These are phyloP conservation scores for Pomatorhinus ruficollis DNA, from an alignment of 2,113 vertebrate species.

Conservation along the genomic window DNA sequence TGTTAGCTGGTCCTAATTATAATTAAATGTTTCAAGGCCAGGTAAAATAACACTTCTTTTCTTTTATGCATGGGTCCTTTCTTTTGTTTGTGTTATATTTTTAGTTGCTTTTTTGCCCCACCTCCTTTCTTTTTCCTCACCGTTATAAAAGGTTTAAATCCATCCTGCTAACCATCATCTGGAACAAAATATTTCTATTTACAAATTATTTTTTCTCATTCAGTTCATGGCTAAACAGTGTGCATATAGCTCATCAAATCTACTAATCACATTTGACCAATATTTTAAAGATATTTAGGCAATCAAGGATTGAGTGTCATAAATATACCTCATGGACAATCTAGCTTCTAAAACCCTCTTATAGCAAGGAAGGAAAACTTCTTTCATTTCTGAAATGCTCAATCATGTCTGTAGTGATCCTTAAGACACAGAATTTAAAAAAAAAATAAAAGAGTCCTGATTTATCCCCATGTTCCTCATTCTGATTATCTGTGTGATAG, in stretches of 20 bases:
- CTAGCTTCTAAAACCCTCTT: neutral
- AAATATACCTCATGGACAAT: neutral
- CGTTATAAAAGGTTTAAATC: neutral
- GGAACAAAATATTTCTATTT: neutral
- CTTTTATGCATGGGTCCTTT: neutral
- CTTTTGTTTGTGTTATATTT: neutral
- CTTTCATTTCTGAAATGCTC: neutral
- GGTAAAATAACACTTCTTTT: neutral
- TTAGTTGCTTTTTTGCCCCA: fast-evolving
- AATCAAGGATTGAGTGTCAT: neutral
- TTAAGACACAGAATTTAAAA: neutral
- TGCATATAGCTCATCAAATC: neutral
- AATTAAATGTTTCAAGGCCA: conserved; percentile 41
- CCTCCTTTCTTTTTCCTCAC: neutral
- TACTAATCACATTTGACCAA: neutral
- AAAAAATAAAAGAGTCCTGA: neutral
- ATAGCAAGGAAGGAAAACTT: neutral
- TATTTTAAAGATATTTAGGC: neutral
- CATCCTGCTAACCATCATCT: neutral
- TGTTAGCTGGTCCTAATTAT: conserved; percentile 42
- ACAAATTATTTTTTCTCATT: neutral
- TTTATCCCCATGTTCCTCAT: neutral
- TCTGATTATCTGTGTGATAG: neutral
- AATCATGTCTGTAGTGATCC: neutral
- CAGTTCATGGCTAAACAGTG: neutral